These are phyloP conservation scores for Clanis bilineata DNA, from an alignment of 2,888 invertebrate species.

Conservation along the genomic window DNA sequence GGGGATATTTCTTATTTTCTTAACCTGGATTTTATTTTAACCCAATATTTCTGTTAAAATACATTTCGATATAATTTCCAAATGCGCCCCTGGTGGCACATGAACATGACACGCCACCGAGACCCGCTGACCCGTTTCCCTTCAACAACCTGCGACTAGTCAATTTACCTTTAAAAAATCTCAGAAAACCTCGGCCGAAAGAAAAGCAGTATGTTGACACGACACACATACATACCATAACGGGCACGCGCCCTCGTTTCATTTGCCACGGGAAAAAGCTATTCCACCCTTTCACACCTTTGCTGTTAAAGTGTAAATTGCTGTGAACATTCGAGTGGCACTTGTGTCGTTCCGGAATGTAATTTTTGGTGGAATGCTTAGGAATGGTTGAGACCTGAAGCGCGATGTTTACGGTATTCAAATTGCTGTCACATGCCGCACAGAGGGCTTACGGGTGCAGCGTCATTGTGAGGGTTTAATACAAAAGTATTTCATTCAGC, in stretches of 20 bases:
- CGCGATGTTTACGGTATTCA: conserved; percentile 72
- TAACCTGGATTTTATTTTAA: background rate
- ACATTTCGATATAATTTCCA: conserved; percentile 1
- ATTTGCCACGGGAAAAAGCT: conserved; percentile 52
- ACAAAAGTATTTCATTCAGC: conserved; percentile 27
- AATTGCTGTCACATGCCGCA: conserved; percentile 63
- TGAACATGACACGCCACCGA: conserved; percentile 73
- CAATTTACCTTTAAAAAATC: conserved; percentile 78
- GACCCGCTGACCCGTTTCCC: conserved; percentile 78
- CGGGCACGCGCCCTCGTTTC: conserved; percentile 68
- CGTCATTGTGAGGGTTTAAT: conserved; percentile 38
- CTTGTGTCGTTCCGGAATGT: conserved; percentile 42
- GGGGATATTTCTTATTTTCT: too few relatives aligned
- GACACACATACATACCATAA: conserved; percentile 71
- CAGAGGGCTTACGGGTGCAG: conserved; percentile 41
- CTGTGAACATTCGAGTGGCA: conserved; percentile 38
- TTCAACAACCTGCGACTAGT: conserved; percentile 72
- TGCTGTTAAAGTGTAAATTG: conserved; percentile 59
- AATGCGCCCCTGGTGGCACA: conserved; percentile 67
- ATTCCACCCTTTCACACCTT: conserved; percentile 53
- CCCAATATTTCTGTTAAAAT: too few relatives aligned
- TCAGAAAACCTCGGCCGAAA: conserved; percentile 67
- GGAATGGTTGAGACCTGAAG: conserved; percentile 65
- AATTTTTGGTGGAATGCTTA: conserved; percentile 54
- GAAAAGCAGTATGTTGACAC: conserved; percentile 76